phyloP scores from a whole-genome alignment of 2,113 vertebrate genomes.

The Pseudolaguvia tuberculata region DNA sequence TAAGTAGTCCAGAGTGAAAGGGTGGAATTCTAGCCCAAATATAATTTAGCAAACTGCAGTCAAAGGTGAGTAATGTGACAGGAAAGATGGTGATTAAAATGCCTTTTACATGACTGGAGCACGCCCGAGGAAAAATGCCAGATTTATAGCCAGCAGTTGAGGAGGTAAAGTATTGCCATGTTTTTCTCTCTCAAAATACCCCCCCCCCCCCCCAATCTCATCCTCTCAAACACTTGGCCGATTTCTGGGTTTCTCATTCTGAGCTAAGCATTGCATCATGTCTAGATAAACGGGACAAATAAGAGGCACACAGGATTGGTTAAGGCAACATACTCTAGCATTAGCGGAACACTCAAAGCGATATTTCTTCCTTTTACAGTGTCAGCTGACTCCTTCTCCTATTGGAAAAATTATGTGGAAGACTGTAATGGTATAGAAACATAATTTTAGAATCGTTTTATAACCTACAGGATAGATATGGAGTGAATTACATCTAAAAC shows the following conservation, averaged over 20 bases:
- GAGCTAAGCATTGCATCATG: conserved; percentile 66
- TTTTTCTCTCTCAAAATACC: background rate
- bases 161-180: conserved; percentile 26
- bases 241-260: conserved; percentile 60
- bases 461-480: conserved; percentile 18
- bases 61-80: conserved; percentile 37
- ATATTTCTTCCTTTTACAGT: conserved; percentile 19
- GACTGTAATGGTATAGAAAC: conserved; percentile 22
- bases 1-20: conserved; percentile 47
- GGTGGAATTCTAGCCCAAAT: conserved; percentile 44
- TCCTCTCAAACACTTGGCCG: conserved; percentile 15
- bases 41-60: conserved; percentile 47
- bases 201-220: background rate
- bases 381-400: conserved; percentile 1
- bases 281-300: conserved; percentile 66
- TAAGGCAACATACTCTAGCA: conserved; percentile 39
- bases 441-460: conserved; percentile 6
- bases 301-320: conserved; percentile 44
- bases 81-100: conserved; percentile 43
- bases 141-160: conserved; percentile 45
- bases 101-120: conserved; percentile 42
- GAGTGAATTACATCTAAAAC: background rate
- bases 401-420: conserved; percentile 3
- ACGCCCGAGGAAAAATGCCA: conserved; percentile 43
- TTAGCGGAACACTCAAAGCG: conserved; percentile 35